These are phyloP conservation scores for Willowsia nigromaculata DNA, from an alignment of 2,888 invertebrate species.

Conservation along the genomic window DNA sequence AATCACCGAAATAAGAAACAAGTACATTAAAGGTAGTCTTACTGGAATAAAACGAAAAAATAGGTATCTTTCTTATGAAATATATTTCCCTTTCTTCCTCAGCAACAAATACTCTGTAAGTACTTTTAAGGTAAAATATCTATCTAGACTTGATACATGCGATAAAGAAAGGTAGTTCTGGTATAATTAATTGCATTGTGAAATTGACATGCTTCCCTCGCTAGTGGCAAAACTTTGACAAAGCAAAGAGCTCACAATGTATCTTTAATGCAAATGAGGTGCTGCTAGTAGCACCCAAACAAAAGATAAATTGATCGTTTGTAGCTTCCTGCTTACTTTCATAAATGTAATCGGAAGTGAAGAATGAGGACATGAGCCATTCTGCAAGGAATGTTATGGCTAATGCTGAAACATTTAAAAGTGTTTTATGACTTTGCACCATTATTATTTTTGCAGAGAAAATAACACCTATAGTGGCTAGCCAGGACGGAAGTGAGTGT, in stretches of 20 bases:
- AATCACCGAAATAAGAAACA: no score
- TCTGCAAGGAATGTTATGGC: background rate
- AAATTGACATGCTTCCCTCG: background rate
- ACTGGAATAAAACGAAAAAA: no score
- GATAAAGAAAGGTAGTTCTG: background rate
- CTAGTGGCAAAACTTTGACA: background rate
- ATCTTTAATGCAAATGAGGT: background rate
- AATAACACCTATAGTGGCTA: background rate
- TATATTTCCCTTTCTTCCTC: no score
- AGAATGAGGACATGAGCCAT: background rate
- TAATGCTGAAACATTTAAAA: background rate
- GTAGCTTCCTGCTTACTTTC: constrained; percentile 51
- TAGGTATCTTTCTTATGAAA: no score
- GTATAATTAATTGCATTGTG: background rate
- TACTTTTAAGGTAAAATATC: no score
- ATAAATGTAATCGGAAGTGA: constrained; percentile 48
- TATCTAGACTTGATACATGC: no score
- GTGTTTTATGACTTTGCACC: constrained; percentile 43
- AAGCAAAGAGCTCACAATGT: background rate
- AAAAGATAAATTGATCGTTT: constrained; percentile 57
- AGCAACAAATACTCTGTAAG: no score
- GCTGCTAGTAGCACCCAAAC: background rate
- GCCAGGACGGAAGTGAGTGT: background rate
- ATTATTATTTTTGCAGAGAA: background rate
- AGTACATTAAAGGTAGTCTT: no score